A percentile compares a stretch with the other conserved stretches of the same genome.
Evolutionary conservation across 2,888 invertebrate genomes (phyloP).

Genomic region (Steromphala cineraria): DNA sequence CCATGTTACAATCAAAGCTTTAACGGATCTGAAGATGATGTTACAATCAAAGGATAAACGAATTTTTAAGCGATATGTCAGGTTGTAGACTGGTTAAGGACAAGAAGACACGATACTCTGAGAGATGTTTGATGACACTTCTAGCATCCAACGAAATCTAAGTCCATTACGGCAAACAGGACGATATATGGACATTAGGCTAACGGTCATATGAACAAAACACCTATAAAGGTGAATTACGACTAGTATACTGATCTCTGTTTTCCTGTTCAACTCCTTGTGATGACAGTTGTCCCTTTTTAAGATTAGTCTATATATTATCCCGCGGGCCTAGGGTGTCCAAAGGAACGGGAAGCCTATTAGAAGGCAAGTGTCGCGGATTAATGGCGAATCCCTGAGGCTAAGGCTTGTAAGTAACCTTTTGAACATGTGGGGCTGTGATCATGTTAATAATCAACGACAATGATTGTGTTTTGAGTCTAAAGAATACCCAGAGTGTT

Average conservation of each 20-base stretch:
- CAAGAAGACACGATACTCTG: no score
- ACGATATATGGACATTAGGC: no score
- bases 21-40: no score
- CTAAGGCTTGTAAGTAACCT: not conserved
- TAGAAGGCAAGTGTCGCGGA: not conserved
- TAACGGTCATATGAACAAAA: not conserved
- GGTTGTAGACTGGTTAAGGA: no score
- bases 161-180: no score
- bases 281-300: not conserved
- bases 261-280: not conserved
- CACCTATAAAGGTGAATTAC: not conserved
- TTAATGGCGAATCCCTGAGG: not conserved
- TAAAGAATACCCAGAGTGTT: no score
- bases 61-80: no score
- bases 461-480: not conserved
- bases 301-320: not conserved
- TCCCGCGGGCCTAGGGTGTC: not conserved
- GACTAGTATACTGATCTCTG: not conserved
- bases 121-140: no score
- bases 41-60: no score
- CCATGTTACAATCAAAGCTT: no score
- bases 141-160: no score
- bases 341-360: not conserved
- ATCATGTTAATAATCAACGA: not conserved
- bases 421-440: not conserved